These are phyloP conservation scores for Pycnomerus fuliginosus DNA, from an alignment of 2,888 invertebrate genomes.

Conservation along the genomic window DNA sequence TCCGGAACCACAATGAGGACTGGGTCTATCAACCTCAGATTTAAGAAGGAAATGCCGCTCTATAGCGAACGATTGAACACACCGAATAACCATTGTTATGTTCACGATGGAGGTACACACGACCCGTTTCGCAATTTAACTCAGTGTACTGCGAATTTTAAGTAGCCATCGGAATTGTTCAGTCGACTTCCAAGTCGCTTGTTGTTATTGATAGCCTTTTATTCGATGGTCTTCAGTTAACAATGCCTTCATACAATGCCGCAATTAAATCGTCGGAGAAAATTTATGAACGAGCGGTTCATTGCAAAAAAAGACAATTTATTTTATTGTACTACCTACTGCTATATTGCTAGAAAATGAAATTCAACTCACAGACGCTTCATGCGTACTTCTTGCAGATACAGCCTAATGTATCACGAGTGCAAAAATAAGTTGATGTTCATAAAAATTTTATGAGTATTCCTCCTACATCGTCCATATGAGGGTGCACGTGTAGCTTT, in stretches of 20 bases:
- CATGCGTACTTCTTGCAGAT: neutral
- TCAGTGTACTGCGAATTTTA: constrained; percentile 40
- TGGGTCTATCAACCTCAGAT: constrained; percentile 37
- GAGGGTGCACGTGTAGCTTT: neutral
- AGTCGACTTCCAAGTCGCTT: constrained; percentile 36
- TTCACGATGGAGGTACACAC: constrained; percentile 35
- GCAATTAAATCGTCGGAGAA: constrained; percentile 24
- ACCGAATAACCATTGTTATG: constrained; percentile 44
- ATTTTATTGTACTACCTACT: neutral
- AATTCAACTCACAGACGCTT: constrained; percentile 1
- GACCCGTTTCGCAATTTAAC: constrained; percentile 40
- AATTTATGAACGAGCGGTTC: constrained; percentile 6
- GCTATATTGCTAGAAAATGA: neutral
- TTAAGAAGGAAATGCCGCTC: constrained; percentile 47
- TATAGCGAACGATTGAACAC: constrained; percentile 43
- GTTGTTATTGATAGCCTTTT: constrained; percentile 35
- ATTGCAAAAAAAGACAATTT: neutral
- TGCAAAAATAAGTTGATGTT: constrained; percentile 4
- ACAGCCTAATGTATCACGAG: constrained; percentile 1
- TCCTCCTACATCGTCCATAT: neutral
- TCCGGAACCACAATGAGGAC: neutral
- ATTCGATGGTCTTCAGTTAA: constrained; percentile 20
- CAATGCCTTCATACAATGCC: constrained; percentile 26
- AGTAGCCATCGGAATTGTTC: constrained; percentile 41
- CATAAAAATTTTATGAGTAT: constrained; percentile 9